Conservation (phyloP, 2,797 vertebrate genomes). For the Melanotaenia pygmaea region DNA sequence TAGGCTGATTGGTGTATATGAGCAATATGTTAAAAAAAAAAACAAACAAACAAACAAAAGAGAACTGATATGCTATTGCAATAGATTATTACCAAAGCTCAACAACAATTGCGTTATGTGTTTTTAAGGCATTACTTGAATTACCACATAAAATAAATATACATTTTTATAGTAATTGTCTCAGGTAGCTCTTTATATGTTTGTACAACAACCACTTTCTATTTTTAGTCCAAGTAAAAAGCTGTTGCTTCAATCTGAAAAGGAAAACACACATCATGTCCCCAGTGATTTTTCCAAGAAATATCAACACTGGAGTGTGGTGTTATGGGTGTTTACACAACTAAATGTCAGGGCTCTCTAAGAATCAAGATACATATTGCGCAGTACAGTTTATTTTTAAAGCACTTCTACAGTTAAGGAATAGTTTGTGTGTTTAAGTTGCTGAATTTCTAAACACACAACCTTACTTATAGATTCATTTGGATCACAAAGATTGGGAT, state of each 20-base stretch:
- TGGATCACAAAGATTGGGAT: no score
- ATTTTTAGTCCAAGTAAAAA: constrained; percentile 30
- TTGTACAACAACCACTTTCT: constrained; percentile 5
- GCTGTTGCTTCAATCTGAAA: not conserved
- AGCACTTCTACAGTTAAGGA: not conserved
- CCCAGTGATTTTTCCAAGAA: constrained; percentile 10
- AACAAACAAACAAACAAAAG: no score
- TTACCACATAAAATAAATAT: not conserved
- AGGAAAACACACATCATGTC: constrained; percentile 5
- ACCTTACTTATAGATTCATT: not conserved
- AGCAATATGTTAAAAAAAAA: not conserved
- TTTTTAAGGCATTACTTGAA: not conserved
- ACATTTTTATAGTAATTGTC: constrained; percentile 5
- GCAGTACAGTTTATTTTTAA: not conserved
- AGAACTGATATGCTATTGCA: not conserved
- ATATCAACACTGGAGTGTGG: constrained; percentile 11
- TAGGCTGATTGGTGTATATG: not conserved
- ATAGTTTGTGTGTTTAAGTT: not conserved
- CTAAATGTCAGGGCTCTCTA: constrained; percentile 8
- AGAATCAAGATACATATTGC: not conserved
- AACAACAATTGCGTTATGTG: not conserved
- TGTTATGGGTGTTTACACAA: constrained; percentile 11
- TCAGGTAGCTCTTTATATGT: not conserved
- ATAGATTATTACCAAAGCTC: not conserved
- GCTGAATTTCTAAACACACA: not conserved